These are phyloP conservation scores for Coregonus clupeaformis DNA, from an alignment of 2,113 vertebrate species.

Conservation along the genomic window DNA sequence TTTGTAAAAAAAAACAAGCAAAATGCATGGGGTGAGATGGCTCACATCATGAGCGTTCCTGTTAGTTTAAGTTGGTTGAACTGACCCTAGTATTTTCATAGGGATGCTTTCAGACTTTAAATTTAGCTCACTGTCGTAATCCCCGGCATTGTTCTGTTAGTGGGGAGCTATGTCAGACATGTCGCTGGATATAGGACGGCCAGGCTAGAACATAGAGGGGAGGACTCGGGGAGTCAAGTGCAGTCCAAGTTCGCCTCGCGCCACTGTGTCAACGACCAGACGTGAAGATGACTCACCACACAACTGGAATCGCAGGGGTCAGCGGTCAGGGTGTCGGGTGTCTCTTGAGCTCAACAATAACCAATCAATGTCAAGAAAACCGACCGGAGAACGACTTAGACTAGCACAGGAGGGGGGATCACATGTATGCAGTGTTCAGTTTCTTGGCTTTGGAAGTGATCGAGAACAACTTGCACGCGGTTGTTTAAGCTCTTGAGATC, in stretches of 20 bases:
- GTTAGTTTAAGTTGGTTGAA: constrained; percentile 15
- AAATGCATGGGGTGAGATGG: background rate
- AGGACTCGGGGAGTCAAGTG: constrained; percentile 47
- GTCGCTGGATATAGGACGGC: constrained; percentile 29
- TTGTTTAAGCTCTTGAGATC: constrained; percentile 34
- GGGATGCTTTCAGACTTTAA: constrained; percentile 54
- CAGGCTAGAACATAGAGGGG: constrained; percentile 30
- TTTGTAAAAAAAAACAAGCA: background rate
- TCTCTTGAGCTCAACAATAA: constrained; percentile 62
- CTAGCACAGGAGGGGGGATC: constrained; percentile 37
- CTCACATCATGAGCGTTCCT: constrained; percentile 22
- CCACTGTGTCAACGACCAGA: constrained; percentile 54
- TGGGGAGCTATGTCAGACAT: constrained; percentile 53
- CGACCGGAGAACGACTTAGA: constrained; percentile 54
- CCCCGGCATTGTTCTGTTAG: constrained; percentile 62
- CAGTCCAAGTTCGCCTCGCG: constrained; percentile 55
- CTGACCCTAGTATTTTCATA: constrained; percentile 22
- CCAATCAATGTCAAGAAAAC: constrained; percentile 72
- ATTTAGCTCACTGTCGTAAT: constrained; percentile 59
- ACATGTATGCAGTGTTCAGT: constrained; percentile 39
- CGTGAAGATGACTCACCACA: constrained; percentile 66
- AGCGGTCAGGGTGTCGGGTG: constrained; percentile 56
- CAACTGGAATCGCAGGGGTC: constrained; percentile 57
- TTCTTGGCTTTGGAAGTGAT: constrained; percentile 35
- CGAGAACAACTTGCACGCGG: constrained; percentile 10